phyloP scores from a whole-genome alignment of 2,797 vertebrate genomes.

The Leptodactylus fallax region DNA sequence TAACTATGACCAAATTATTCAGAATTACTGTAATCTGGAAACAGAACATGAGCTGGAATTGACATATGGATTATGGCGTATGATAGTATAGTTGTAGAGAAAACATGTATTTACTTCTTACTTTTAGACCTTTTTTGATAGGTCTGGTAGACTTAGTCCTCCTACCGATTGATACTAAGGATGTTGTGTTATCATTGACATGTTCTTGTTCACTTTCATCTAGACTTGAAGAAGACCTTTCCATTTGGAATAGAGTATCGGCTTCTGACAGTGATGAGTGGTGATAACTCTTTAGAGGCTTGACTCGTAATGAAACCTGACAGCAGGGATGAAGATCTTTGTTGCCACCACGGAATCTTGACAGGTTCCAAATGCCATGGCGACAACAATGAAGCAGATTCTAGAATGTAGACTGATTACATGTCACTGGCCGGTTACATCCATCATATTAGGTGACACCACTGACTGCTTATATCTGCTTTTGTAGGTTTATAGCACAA shows the following conservation, averaged over 20 bases:
- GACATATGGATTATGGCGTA: neutral
- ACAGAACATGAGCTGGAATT: neutral
- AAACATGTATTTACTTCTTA: neutral
- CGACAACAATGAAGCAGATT: neutral
- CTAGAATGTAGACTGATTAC: neutral
- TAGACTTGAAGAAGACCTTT: neutral
- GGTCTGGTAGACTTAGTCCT: neutral
- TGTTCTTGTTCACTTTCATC: neutral
- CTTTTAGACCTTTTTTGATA: neutral
- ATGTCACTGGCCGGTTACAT: too few relatives aligned
- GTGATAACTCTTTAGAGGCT: neutral
- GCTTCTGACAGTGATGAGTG: neutral
- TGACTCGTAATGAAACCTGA: neutral
- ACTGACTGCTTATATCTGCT: too few relatives aligned
- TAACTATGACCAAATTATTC: constrained; percentile 1
- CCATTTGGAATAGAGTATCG: neutral
- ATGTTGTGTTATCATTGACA: neutral
- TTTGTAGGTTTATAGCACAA: too few relatives aligned
- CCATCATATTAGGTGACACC: neutral
- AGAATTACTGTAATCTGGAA: neutral
- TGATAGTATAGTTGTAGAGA: neutral
- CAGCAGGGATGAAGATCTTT: neutral
- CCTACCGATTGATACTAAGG: neutral
- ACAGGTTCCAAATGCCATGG: neutral
- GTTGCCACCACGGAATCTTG: constrained; percentile 7